Evolutionary conservation across 2,888 invertebrate species (phyloP), one percentile per base, ranked within the genome.

Genomic region (Ditylenchus weischeri): DNA sequence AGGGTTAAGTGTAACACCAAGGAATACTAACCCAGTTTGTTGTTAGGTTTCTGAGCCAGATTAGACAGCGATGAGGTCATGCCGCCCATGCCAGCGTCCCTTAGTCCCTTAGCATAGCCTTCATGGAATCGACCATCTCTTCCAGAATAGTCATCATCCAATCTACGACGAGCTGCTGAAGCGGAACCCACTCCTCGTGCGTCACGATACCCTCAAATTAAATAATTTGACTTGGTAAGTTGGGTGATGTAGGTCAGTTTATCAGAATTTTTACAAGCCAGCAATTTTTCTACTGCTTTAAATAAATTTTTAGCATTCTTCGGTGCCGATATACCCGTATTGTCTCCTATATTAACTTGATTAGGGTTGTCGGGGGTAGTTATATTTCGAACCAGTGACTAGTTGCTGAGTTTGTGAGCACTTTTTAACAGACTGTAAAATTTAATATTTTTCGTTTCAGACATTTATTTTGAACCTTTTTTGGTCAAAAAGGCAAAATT

Each of bases 21-120:
- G 8, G 15, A 43, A 8, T 13, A 43, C 43, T 43, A 13, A 43
- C 83, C 83, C 36, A 75, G 75, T 10, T 71, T 71, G 21, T 66
- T 50, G 58, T 47, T 61, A 19, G 75, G 72, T 18, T 70, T 65
- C 36, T 79, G 76, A 10, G 83, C 83, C 72, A 83, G 69, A 65
- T 83, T 80, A 65, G 82, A 76, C 81, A 83, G 83, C 8, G 82
- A 83, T 10, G 76, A 78, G 36, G 80, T 77, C 78, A 83, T 78
- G 60, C 80, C 82, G 15, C 75, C 75, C 74, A 83, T 76, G 13
- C 83, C 83, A 18, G 81, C 80, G 69, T 83, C 74, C 18, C 75
- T 43, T 23, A 72, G 57, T 21, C 72, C 75, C 68, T 81, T 81
- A 21, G 77, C 75, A 71, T 83, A 82, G 60, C 82, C 82, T 57